Conservation (phyloP, 2,113 vertebrate species). For the Cryptomyrus ogoouensis region DNA sequence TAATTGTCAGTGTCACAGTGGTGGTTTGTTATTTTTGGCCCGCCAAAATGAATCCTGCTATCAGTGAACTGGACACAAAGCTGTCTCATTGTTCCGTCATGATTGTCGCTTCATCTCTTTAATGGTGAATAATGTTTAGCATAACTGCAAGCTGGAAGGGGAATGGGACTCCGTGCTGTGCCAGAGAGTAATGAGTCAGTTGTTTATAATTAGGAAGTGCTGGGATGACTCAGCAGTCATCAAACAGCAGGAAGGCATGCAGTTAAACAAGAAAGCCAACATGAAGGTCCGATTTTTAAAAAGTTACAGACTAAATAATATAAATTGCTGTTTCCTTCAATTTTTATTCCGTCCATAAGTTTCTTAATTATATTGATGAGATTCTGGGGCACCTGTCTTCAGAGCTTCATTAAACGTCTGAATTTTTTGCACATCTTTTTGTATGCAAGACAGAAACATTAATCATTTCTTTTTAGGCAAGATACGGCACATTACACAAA, state of each 20-base stretch:
- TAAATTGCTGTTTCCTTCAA: neutral
- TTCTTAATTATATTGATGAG: neutral
- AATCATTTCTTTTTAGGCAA: conserved; percentile 20
- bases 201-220: conserved; percentile 11
- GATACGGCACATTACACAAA: conserved; percentile 16
- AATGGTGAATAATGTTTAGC: neutral
- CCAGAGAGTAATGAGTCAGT: conserved; percentile 6
- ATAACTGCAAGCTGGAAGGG: neutral
- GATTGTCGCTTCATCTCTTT: neutral
- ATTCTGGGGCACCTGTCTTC: neutral
- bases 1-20: neutral
- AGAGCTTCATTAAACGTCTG: neutral
- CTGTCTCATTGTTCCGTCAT: neutral
- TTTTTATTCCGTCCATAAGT: neutral
- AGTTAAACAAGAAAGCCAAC: neutral
- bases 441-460: neutral
- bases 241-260: conserved; percentile 1
- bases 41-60: neutral
- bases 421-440: neutral
- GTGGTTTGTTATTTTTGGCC: neutral
- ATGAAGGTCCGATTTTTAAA: neutral
- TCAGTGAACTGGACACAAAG: neutral
- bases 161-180: neutral
- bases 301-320: neutral
- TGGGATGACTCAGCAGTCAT: conserved; percentile 11